Base-by-base conservation (phyloP, 2,888 invertebrate species). In the Hirtodrosophila duncani region DNA sequence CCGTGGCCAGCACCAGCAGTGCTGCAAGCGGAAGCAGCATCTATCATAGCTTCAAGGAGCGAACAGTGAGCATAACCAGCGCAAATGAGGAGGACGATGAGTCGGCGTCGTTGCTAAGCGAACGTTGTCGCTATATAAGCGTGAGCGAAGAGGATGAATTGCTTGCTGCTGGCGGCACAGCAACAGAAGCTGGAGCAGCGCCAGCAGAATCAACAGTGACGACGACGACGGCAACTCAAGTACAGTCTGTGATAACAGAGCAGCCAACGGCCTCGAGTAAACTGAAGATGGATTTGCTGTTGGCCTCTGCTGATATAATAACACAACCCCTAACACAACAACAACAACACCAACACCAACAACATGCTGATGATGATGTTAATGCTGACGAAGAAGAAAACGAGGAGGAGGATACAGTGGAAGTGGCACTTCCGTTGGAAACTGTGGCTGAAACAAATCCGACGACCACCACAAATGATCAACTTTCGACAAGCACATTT, bases 231-330 rank as follows among this genome's bases (percentile, higher is more conserved):
- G 53, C 59, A 72, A 78, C 72, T 77, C 69, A 78, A 81, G 71
- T 72, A 82, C 81, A 79, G 79, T 83, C 85, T 85, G 85, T 85
- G 85, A 85, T 85, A 85, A 85, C 85, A 78, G 86, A 85, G 80
- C 85, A 85, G 79, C 86, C 85, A 82, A 85, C 84, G 66, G 78
- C 84, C 67, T 82, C 85, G 51, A 81, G 70, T 58, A 84, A 84
- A 65, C 65, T 83, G 26, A 75, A 82, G 61, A 64, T 82, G 64
- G 80, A 84, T 61, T 65, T 82, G 72, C 69, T 83, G 71, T 80
- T 83, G 82, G 81, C 77, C 72, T 81, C 82, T 78, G 80, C 79
- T 67, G 78, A 82, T 67, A 67, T 74, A 66, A 65, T 63, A 49
- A 67, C 62, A 63, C 68, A 70, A 67, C 55, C 63, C 51, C 21